Conservation (phyloP, 2,113 vertebrate genomes). For the Macquaria australasica region DNA sequence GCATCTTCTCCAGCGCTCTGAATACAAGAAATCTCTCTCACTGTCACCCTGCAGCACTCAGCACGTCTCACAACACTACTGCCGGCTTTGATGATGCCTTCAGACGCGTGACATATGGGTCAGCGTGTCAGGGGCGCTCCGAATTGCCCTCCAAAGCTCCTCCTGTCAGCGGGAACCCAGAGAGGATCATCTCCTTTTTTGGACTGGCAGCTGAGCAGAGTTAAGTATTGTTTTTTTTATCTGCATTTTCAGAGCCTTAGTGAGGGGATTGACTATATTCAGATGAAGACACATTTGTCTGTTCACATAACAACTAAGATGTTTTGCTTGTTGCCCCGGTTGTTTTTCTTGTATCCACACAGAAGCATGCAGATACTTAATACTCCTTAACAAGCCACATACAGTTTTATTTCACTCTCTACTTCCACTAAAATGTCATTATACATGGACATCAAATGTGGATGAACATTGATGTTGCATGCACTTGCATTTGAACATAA, state of each 20-base stretch:
- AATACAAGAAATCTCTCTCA: not conserved
- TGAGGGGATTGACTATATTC: conserved; percentile 30
- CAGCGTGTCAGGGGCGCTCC: conserved; percentile 52
- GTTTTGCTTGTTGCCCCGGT: conserved; percentile 16
- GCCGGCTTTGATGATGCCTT: conserved; percentile 32
- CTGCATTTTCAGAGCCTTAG: conserved; percentile 38
- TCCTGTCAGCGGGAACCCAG: conserved; percentile 53
- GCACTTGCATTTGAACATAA: not conserved
- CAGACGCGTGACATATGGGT: conserved; percentile 53
- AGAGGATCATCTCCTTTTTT: conserved; percentile 68
- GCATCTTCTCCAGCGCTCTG: not conserved
- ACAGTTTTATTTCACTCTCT: not conserved
- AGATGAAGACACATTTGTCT: conserved; percentile 37
- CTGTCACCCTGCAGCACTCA: conserved; percentile 11
- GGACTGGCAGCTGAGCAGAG: conserved; percentile 54
- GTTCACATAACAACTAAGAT: conserved; percentile 30
- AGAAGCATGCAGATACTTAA: not conserved
- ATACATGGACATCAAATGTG: not conserved
- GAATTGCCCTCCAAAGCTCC: conserved; percentile 53
- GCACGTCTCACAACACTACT: conserved; percentile 30
- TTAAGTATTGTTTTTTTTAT: conserved; percentile 44
- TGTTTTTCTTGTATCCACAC: conserved; percentile 3
- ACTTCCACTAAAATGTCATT: not conserved
- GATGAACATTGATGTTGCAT: not conserved
- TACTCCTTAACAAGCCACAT: not conserved